These are phyloP conservation scores for Halcyon badia DNA, from an alignment of 2,797 vertebrate genomes.

Conservation along the genomic window DNA sequence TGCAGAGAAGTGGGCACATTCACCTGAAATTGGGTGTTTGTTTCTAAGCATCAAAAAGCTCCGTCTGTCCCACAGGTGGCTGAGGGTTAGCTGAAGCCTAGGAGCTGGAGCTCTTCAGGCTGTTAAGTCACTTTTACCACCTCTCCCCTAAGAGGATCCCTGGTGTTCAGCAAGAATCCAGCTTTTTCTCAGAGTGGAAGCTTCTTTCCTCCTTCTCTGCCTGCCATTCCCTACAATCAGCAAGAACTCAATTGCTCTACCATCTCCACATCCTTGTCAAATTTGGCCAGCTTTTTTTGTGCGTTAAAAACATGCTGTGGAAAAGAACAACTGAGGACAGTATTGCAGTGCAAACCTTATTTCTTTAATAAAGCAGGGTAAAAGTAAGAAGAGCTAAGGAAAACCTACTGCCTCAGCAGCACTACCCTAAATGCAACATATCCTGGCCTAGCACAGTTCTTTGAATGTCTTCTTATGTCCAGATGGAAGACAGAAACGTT, in stretches of 20 bases:
- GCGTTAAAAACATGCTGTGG: not conserved
- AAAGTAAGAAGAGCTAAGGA: not conserved
- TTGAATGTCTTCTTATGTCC: not conserved
- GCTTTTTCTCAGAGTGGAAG: not conserved
- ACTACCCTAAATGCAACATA: not conserved
- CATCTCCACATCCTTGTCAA: not conserved
- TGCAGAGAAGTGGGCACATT: not conserved
- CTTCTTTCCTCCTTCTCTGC: not conserved
- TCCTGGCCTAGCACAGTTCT: not conserved
- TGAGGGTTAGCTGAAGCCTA: not conserved
- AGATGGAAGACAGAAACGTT: not conserved
- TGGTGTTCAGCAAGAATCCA: not conserved
- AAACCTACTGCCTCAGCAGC: not conserved
- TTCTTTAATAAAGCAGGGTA: not conserved
- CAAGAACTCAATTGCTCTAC: not conserved
- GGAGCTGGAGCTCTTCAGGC: not conserved
- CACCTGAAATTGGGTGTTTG: not conserved
- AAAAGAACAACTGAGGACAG: not conserved
- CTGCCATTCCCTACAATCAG: not conserved
- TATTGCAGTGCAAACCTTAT: fast-evolving
- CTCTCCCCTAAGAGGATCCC: not conserved
- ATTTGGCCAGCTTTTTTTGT: not conserved
- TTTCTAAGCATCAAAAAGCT: not conserved
- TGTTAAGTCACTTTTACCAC: not conserved
- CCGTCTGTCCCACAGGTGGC: fast-evolving